phyloP scores from a whole-genome alignment of 2,888 invertebrate genomes.

The Didymodactylos carnosus region DNA sequence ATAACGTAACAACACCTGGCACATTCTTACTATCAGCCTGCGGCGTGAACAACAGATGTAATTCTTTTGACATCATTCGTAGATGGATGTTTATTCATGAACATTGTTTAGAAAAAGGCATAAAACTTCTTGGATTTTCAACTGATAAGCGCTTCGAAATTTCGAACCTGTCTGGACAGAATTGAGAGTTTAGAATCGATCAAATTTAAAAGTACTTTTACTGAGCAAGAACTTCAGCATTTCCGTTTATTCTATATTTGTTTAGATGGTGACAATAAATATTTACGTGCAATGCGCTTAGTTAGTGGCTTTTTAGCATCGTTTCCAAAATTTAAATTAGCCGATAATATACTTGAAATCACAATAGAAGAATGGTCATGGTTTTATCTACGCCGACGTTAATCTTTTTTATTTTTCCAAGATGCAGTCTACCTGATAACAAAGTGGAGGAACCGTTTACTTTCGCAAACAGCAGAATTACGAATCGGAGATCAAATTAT shows the following conservation, averaged over 20 bases:
- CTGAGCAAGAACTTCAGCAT: too few relatives aligned
- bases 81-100: not conserved
- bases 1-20: not conserved
- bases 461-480: not conserved
- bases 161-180: too few relatives aligned
- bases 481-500: not conserved
- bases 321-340: not conserved
- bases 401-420: not conserved
- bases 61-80: not conserved
- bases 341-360: not conserved
- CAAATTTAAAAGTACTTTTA: too few relatives aligned
- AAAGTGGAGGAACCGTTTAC: not conserved
- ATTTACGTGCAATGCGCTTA: not conserved
- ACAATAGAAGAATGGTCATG: not conserved
- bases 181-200: too few relatives aligned
- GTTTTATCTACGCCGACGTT: not conserved
- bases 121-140: not conserved
- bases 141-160: too few relatives aligned
- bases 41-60: not conserved
- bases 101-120: not conserved
- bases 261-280: not conserved
- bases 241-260: not conserved
- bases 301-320: not conserved
- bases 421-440: not conserved
- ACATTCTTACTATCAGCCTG: not conserved